A percentile compares a stretch with the other conserved stretches of the same genome.
phyloP scores from a whole-genome alignment of 2,797 vertebrate genomes.

The Channa striata region DNA sequence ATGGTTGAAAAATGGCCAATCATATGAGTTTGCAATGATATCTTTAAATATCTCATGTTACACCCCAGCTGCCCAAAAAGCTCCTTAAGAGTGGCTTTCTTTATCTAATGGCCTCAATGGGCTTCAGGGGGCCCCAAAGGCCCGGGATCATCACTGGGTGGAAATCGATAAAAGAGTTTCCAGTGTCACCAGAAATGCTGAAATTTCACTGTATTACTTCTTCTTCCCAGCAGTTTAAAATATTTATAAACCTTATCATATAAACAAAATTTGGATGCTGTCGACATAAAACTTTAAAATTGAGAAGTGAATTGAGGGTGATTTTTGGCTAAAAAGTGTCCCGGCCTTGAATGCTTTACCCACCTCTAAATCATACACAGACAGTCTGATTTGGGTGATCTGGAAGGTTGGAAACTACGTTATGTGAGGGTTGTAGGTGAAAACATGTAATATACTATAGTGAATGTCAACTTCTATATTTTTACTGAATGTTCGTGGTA shows the following conservation, averaged over 20 bases:
- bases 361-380: not conserved
- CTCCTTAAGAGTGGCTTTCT: too few species aligned
- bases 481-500: slow-evolving; percentile 14
- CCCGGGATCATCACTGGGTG: not conserved
- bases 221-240: too few species aligned
- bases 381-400: slow-evolving; percentile 26
- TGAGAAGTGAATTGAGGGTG: not conserved
- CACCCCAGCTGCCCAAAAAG: too few species aligned
- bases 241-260: not conserved
- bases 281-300: not conserved
- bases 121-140: too few species aligned
- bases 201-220: too few species aligned
- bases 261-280: not conserved
- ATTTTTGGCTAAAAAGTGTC: not conserved
- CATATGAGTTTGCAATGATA: too few species aligned
- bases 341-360: not conserved
- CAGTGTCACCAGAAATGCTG: not conserved
- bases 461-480: slow-evolving; percentile 16
- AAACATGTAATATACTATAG: too few species aligned
- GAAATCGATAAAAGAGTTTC: not conserved
- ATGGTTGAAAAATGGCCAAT: too few species aligned
- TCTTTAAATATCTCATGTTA: not conserved
- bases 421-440: slow-evolving; percentile 50
- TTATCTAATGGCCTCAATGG: too few species aligned
- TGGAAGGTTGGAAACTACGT: slow-evolving; percentile 43